Conservation (phyloP, 2,113 vertebrate species). For the Accipiter virgatus region DNA sequence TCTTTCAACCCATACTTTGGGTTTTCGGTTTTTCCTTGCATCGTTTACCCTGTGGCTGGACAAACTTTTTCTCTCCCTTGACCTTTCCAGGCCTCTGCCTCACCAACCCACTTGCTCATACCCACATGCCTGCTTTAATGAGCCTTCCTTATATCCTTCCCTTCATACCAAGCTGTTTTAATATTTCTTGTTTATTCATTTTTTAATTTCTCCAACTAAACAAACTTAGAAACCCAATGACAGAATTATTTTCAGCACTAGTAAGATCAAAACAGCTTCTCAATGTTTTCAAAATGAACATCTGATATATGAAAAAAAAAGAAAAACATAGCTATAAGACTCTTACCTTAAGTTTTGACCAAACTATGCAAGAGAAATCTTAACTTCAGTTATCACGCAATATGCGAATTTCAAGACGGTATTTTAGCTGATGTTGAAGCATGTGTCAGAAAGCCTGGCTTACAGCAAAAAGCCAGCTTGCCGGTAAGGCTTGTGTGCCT, state of each 20-base stretch:
- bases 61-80: slow-evolving; percentile 18
- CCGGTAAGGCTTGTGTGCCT: neutral
- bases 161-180: neutral
- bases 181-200: neutral
- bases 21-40: neutral
- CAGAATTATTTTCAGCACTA: neutral
- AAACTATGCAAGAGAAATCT: neutral
- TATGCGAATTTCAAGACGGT: slow-evolving; percentile 8
- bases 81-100: neutral
- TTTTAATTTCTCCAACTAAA: neutral
- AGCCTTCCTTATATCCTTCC: neutral
- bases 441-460: slow-evolving; percentile 22
- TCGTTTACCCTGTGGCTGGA: neutral
- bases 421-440: slow-evolving; percentile 24
- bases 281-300: neutral
- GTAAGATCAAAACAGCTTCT: neutral
- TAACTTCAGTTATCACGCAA: neutral
- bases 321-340: accelerated
- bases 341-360: slow-evolving; percentile 15
- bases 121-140: neutral
- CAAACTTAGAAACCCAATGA: neutral
- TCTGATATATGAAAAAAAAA: neutral
- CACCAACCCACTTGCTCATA: neutral
- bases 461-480: neutral
- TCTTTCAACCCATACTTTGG: neutral